Evolutionary conservation across 2,113 vertebrate species (phyloP).

Genomic region (Paedocypris sp.): DNA sequence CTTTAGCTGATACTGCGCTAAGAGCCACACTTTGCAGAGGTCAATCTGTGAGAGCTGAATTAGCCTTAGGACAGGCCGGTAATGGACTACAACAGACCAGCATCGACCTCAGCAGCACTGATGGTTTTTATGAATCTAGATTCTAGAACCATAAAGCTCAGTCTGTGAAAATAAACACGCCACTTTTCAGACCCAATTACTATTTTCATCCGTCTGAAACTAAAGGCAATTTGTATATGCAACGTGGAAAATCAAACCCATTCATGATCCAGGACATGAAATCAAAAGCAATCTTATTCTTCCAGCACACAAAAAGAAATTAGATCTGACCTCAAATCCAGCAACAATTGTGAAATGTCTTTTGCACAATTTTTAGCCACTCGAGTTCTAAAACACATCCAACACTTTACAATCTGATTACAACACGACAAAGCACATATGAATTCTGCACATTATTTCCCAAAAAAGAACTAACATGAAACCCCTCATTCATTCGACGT

Average conservation of each 20-base stretch:
- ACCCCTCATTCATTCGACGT: too few relatives aligned
- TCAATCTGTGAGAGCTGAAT: background rate
- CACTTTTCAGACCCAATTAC: too few relatives aligned
- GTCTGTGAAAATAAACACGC: too few relatives aligned
- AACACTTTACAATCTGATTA: too few relatives aligned
- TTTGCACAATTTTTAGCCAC: conserved; percentile 29
- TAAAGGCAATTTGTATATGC: too few relatives aligned
- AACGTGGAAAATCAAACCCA: too few relatives aligned
- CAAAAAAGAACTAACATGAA: too few relatives aligned
- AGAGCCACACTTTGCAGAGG: background rate
- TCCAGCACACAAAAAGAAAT: background rate
- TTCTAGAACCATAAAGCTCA: background rate
- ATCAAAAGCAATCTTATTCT: background rate
- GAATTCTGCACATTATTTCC: background rate
- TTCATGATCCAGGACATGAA: too few relatives aligned
- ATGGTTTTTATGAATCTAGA: background rate
- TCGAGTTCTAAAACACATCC: background rate
- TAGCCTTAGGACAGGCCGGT: conserved; percentile 27
- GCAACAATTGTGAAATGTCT: conserved; percentile 10
- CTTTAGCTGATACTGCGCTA: background rate
- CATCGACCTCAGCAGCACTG: conserved; percentile 28
- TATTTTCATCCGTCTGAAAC: too few relatives aligned
- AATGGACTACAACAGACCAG: conserved; percentile 42
- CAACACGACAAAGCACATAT: too few relatives aligned
- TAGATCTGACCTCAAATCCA: background rate